Base-by-base conservation (phyloP, 2,888 invertebrate genomes). In the Pammene aurita region DNA sequence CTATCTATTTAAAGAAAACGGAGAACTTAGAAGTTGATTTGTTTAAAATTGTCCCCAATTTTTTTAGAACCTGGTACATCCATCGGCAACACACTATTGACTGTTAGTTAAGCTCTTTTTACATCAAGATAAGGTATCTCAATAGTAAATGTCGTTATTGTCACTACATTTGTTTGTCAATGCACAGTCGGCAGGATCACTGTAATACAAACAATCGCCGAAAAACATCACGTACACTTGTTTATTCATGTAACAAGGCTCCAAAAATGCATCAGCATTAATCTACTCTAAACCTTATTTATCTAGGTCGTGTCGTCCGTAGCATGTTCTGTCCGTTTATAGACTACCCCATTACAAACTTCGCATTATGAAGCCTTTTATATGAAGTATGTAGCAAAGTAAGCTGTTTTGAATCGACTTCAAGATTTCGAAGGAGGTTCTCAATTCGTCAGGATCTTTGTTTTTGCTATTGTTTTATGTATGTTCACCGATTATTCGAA, bases 241-340 rank as follows among this genome's bases (percentile, higher is more conserved):
- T 62, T 52, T 62, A 62, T 61, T 38, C 50, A 16, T 13, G 65
- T 52, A 41, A 41, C 52, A 56, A 55, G 35, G 18, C 41, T 13
- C 48, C 57, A 66, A 57, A 65, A 56, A 66, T 57, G 57, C 65
- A 66, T 66, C 57, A 57, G 57, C 57, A 57, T 57, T 38, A 66
- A 41, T 65, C 48, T 26, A 18, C 46, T 5, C 18, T 50, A n/a
- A 38, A 26, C 41, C 38, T 48, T 65, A 57, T 65, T 57, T 57
- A 65, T 66, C 57, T 66, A 57, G 57, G 57, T 66, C 57, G 48
- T 66, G 48, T 66, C 16, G 41, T 44, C 34, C 38, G 14, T 48
- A 62, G 38, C 55, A 48, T 10, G 48, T 48, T 34, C 34, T 38
- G 18, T 26, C 48, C 52, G 18, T 14, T 5, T 13, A 50, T 50